Conservation (phyloP, 2,797 vertebrate genomes). For the Ptychadena robeensis region DNA sequence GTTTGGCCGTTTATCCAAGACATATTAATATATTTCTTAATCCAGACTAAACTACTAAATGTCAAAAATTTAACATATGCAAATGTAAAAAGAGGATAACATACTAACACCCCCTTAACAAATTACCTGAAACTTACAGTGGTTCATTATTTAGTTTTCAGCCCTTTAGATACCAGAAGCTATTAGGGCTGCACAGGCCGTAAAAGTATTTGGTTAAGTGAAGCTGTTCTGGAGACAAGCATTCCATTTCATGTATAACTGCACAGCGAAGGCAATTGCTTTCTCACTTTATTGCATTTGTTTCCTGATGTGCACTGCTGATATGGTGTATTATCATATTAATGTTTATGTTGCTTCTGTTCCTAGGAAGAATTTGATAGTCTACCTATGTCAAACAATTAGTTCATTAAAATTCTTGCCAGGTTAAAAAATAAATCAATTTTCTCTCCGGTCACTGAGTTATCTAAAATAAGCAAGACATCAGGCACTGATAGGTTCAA, state of each 20-base stretch:
- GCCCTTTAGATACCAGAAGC: slow-evolving; percentile 1
- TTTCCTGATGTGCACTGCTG: slow-evolving; percentile 50
- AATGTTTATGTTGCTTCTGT: slow-evolving; percentile 49
- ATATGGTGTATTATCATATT: slow-evolving; percentile 49
- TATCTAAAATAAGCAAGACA: slow-evolving; percentile 61
- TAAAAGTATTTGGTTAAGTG: slow-evolving; percentile 4
- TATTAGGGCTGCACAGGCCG: not conserved
- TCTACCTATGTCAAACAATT: slow-evolving; percentile 51
- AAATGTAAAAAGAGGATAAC: not conserved
- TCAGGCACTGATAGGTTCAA: slow-evolving; percentile 46
- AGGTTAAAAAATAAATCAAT: slow-evolving; percentile 48
- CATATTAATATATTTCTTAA: too few species aligned
- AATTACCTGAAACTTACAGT: not conserved
- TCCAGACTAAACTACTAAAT: too few species aligned
- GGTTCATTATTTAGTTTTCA: not conserved
- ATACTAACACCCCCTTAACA: not conserved
- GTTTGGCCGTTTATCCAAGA: too few species aligned
- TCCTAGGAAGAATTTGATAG: slow-evolving; percentile 34
- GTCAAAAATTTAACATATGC: not conserved
- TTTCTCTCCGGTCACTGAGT: slow-evolving; percentile 49
- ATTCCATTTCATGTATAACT: slow-evolving; percentile 35
- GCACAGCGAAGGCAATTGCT: slow-evolving; percentile 38
- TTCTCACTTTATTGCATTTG: slow-evolving; percentile 43
- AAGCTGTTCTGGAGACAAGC: slow-evolving; percentile 6
- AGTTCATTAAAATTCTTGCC: slow-evolving; percentile 56